Evolutionary conservation across 2,797 vertebrate species (phyloP), one percentile per base, ranked within the genome.

Genomic region (Liparis tanakae): DNA sequence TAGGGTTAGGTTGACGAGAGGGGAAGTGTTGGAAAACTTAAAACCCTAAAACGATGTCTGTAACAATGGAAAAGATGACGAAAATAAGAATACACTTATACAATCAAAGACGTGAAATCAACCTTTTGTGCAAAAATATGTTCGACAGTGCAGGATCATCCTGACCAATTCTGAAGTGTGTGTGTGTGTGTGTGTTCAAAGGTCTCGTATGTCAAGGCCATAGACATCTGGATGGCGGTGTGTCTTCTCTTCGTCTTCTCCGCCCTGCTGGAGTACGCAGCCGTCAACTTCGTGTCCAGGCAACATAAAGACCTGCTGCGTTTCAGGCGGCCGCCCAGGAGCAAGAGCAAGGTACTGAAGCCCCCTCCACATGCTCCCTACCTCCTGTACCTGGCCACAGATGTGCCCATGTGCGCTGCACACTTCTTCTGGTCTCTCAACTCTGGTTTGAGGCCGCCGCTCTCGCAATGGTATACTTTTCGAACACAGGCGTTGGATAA

Each of bases 151-250:
- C 30, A 37, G 8, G 33, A 25, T 25, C 34, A 25, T 53, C 14
- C 14, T 22, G 34, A 34, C 30, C 6, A 51, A 17, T 2, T 39
- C 51, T 30, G 10, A 61, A 12, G 41, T 82, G 61, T 66, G 43
- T 63, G 55, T 72, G 25, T 74, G 9, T 74, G 0, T 78, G 36
- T 81, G 63, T 74, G 5, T 67, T 10, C 66, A 1, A 85, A 99
- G 98, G 98, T 99, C 39, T 99, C 98, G 0, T 99, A 99, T 33
- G 97, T 99, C 41, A 99, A 99, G 91, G 98, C 98, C 0, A 99
- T 99, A 77, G 98, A 99, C 86, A 99, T 99, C 87, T 99, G 98
- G 98, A 99, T 99, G 98, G 98, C 98, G 0, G 98, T 99, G 4
- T 99, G 98, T 74, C 94, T 99, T 72, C 96, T 99, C 25, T 99